Evolutionary conservation across 2,797 vertebrate genomes (phyloP), one percentile per base, ranked within the genome.

Genomic region (Otus scops): DNA sequence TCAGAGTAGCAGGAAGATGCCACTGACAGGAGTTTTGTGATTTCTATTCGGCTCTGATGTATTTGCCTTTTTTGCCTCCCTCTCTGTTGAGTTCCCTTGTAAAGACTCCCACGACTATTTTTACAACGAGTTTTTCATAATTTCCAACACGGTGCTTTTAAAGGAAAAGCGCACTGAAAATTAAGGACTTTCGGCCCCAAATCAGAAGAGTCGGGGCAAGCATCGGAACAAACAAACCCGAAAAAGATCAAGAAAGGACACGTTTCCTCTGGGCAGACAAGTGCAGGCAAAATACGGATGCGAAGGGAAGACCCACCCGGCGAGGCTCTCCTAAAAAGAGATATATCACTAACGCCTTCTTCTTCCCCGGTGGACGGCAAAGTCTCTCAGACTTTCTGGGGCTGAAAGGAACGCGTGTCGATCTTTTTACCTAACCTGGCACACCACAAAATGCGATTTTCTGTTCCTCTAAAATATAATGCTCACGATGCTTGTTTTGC

Each of bases 361-460:
- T 68, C 60, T 89, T 94, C 63, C 56, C 36, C 61, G 15, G 51
- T 47, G 91, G 80, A 92, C n/a, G 56, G 89, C n/a, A 50, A 87
- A 94, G 87, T 73, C 28, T 67, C 83, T 81, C 65, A 81, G 84
- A 92, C 70, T 93, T 94, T 91, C 45, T 84, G 69, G 69, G 91
- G 41, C 63, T 94, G 94, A 92, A 87, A 88, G 47, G 83, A 93
- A 88, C 28, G 85, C 69, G 34, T 94, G 93, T 92, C 88, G 24
- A 50, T 71, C 95, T 94, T 85, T 93, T 93, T 90, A 78, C 89
- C 61, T 51, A 69, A 69, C 92, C 82, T 92, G 93, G 93, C 85
- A 92, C 83, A 82, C 54, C 91, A 93, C 91, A 93, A 91, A 95
- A 95, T 79, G 79, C 59, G 94, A 95, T 85, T 94, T 96, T 93